These are phyloP conservation scores for Speoplatyrhinus poulsoni DNA, from an alignment of 2,113 vertebrate species.

Conservation along the genomic window DNA sequence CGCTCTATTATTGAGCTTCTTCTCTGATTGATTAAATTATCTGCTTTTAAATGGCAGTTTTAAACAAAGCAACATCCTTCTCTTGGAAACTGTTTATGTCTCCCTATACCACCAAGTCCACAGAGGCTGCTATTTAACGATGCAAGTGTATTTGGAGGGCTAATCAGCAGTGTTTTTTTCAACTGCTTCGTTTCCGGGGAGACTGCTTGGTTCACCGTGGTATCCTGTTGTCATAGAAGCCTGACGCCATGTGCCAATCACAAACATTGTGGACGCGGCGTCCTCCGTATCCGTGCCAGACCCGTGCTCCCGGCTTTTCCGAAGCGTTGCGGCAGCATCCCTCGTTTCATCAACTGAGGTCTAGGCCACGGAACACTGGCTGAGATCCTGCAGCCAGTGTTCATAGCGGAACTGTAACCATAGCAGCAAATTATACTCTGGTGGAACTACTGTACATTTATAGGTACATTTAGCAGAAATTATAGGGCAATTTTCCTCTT, in stretches of 20 bases:
- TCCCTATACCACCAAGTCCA: constrained; percentile 51
- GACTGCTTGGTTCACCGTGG: constrained; percentile 21
- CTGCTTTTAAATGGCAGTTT: too few species aligned
- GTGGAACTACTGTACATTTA: background rate
- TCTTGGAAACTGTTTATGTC: too few species aligned
- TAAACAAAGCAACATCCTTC: too few species aligned
- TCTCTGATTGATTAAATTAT: too few species aligned
- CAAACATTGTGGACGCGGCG: background rate
- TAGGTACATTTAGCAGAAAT: too few species aligned
- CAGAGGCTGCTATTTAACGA: background rate
- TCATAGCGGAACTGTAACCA: background rate
- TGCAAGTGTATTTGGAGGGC: background rate
- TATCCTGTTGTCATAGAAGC: too few species aligned
- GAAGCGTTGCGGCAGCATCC: background rate
- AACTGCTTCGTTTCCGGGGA: constrained; percentile 3
- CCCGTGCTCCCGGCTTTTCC: background rate
- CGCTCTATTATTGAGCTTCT: background rate
- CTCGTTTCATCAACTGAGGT: constrained; percentile 7
- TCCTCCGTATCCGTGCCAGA: too few species aligned
- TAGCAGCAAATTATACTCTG: background rate
- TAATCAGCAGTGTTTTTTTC: background rate
- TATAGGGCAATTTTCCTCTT: background rate
- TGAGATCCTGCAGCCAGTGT: constrained; percentile 13
- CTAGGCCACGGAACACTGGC: background rate
- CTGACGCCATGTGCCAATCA: constrained; percentile 1